Conservation (phyloP, 2,888 invertebrate species). For the Eumacrocentrus americanus region DNA sequence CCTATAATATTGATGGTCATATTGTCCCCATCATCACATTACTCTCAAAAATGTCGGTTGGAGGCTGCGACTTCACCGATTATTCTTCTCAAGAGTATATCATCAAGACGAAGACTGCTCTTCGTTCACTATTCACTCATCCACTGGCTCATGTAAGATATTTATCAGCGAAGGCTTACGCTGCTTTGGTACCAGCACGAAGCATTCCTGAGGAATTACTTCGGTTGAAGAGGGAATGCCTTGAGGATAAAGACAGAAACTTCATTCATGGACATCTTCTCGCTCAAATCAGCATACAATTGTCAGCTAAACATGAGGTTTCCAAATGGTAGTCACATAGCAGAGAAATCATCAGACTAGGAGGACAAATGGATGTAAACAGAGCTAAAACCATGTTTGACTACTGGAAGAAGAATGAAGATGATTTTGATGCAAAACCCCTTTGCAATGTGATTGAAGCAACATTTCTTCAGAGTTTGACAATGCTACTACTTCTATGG, state of each 20-base stretch:
- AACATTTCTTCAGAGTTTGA: slow-evolving; percentile 13
- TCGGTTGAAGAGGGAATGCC: slow-evolving; percentile 31
- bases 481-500: background rate
- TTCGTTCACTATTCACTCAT: slow-evolving; percentile 41
- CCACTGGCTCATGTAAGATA: slow-evolving; percentile 49
- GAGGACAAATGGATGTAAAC: no score
- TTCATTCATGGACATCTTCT: slow-evolving; percentile 49
- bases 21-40: slow-evolving; percentile 60
- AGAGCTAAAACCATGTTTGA: background rate
- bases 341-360: no score
- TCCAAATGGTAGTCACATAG: no score
- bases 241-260: slow-evolving; percentile 38
- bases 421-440: background rate
- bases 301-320: slow-evolving; percentile 1
- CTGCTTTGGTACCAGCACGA: slow-evolving; percentile 45
- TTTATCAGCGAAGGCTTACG: slow-evolving; percentile 54
- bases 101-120: slow-evolving; percentile 30
- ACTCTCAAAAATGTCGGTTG: slow-evolving; percentile 57
- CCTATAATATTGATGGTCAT: no score
- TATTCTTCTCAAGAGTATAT: slow-evolving; percentile 40
- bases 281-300: slow-evolving; percentile 36
- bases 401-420: slow-evolving; percentile 10
- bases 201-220: slow-evolving; percentile 37
- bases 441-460: slow-evolving; percentile 7
- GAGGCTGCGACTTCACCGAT: slow-evolving; percentile 49